Evolutionary conservation across 1,140 invertebrate genomes (phyloP), one percentile per base, ranked within the genome.

Genomic region (Ceratina australensis): DNA sequence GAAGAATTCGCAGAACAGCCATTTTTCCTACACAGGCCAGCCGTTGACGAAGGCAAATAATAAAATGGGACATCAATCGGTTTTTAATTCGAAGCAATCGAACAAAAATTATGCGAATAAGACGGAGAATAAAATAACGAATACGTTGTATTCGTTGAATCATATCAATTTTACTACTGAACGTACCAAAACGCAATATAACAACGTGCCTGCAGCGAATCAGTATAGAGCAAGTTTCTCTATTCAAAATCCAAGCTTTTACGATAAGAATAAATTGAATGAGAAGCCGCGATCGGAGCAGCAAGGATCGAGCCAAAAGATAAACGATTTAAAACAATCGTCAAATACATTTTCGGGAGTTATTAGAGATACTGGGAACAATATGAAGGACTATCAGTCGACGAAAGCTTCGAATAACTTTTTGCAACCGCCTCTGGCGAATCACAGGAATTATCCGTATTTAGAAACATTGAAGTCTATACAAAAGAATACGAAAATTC

Each of bases 381-480:
- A 47, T 42, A 15, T 5, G 20, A 68, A 52, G 2, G 26, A 47
- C 12, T 16, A 71, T 20, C 47, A 71, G 20, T 22, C 28, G 3
- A 26, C 18, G 7, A 71, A 71, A n/a, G 54, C n/a, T 54, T 4
- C 49, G 22, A 26, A 1, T 28, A 15, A 72, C 56, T 13, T 28
- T 10, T 15, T 18, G 2, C 47, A 56, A 3, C 16, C 47, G 10
- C 24, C 69, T 16, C 57, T 26, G 47, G 24, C 16, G 47, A 81
- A 84, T 26, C 50, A 78, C 65, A 81, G 72, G 18, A 82, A 90
- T 72, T 83, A 85, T 75, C 85, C 88, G 0, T 88, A 90, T 22
- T 72, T 72, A 4, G 85, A 88, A 49, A 88, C 88, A 0, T 64
- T 89, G 2, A 85, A 82, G 24, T 89, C 88, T 12, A 89, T 90